Percentiles rank a stretch among this genome's conserved stretches.
Conservation (phyloP, 2,888 invertebrate genomes). For the Hofmannophila pseudospretella region DNA sequence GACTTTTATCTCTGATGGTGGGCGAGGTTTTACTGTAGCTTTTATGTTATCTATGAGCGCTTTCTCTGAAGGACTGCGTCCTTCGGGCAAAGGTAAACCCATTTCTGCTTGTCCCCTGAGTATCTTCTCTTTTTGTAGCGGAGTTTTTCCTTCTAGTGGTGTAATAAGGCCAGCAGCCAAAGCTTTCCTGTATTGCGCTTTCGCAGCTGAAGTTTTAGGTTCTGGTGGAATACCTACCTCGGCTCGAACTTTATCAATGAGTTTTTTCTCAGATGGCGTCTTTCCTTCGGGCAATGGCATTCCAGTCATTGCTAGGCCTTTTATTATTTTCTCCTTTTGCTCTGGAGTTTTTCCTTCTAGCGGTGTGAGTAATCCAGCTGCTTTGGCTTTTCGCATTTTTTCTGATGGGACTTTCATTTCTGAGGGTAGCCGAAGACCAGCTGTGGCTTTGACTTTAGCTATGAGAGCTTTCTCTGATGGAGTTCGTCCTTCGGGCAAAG, state of each 20-base stretch:
- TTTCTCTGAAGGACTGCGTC: slow-evolving; percentile 35
- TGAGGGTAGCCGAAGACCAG: no score
- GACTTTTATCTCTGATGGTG: background rate
- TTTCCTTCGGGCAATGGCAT: slow-evolving; percentile 9
- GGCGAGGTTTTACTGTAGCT: slow-evolving; percentile 1
- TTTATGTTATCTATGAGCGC: slow-evolving; percentile 13
- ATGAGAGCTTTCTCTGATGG: slow-evolving; percentile 10
- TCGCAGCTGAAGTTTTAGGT: slow-evolving; percentile 20
- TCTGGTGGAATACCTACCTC: slow-evolving; percentile 28
- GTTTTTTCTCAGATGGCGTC: slow-evolving; percentile 10
- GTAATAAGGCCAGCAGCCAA: slow-evolving; percentile 20
- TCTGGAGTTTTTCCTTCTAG: slow-evolving; percentile 10
- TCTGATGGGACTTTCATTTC: slow-evolving; percentile 22
- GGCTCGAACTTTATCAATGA: slow-evolving; percentile 20
- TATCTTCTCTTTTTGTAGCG: slow-evolving; percentile 13
- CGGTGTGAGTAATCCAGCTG: slow-evolving; percentile 16
- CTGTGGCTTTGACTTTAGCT: slow-evolving; percentile 10
- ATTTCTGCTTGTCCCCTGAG: slow-evolving; percentile 15
- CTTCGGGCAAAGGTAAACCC: slow-evolving; percentile 36
- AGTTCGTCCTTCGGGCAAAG: slow-evolving; percentile 33
- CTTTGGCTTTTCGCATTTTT: slow-evolving; percentile 14
- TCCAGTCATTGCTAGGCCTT: slow-evolving; percentile 14
- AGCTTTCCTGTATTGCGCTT: slow-evolving; percentile 19
- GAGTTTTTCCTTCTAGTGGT: slow-evolving; percentile 17
- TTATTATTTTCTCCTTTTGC: slow-evolving; percentile 20